Conservation (phyloP, 2,113 vertebrate genomes). For the Hippocampus mohnikei region DNA sequence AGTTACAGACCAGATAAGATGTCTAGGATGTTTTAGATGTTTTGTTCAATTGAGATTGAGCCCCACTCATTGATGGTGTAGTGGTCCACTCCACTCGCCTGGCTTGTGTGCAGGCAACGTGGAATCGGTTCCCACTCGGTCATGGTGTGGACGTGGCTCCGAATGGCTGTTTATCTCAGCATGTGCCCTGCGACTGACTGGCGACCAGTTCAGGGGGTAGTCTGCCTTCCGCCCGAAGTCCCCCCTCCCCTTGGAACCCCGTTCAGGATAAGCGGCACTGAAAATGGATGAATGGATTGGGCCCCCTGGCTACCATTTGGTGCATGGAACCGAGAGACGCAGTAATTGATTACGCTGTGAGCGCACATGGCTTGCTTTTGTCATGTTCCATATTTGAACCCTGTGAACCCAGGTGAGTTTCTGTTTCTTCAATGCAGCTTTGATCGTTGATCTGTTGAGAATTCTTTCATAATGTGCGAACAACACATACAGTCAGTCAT, state of each 20-base stretch:
- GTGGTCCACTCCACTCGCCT: too few species aligned
- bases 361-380: not conserved
- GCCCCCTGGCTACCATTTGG: not conserved
- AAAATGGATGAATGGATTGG: not conserved
- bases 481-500: constrained; percentile 8
- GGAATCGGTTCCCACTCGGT: too few species aligned
- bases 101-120: too few species aligned
- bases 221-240: too few species aligned
- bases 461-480: constrained; percentile 32
- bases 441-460: constrained; percentile 1
- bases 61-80: not conserved
- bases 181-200: too few species aligned
- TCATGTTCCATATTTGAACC: constrained; percentile 1
- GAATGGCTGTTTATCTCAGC: too few species aligned
- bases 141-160: too few species aligned
- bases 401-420: constrained; percentile 18
- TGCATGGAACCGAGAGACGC: not conserved
- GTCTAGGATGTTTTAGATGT: not conserved
- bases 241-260: too few species aligned
- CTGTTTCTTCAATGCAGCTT: not conserved
- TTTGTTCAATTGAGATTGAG: not conserved
- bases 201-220: too few species aligned
- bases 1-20: not conserved
- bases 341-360: constrained; percentile 1
- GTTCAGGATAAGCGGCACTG: too few species aligned